A percentile compares a stretch with the other conserved stretches of the same genome.
These are phyloP conservation scores for Halocynthia aurantium DNA, from an alignment of 23 tunicate genomes.

Conservation along the genomic window DNA sequence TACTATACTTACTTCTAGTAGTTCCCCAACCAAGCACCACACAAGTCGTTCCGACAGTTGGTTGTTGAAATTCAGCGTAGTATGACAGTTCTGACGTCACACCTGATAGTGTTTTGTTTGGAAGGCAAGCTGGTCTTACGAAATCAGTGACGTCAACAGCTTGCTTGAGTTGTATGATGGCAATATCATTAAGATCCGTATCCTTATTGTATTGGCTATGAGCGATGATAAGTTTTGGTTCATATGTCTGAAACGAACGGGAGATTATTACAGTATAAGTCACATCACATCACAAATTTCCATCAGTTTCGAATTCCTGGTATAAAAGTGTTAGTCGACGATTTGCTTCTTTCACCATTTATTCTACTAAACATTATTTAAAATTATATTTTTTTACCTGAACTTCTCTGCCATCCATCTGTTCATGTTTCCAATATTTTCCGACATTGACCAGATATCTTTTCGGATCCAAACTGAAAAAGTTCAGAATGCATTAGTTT, in stretches of 20 bases:
- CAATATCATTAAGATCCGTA: slow-evolving; percentile 64
- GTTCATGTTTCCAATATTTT: slow-evolving; percentile 69
- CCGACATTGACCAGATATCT: slow-evolving; percentile 46
- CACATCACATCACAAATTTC: too few species aligned
- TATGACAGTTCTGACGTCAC: neutral
- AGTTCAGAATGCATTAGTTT: neutral
- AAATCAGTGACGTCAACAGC: slow-evolving; percentile 37
- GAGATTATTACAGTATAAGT: too few species aligned
- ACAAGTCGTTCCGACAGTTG: slow-evolving; percentile 39
- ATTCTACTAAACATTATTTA: too few species aligned
- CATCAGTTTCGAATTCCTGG: too few species aligned
- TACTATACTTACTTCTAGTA: slow-evolving; percentile 56
- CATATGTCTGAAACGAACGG: slow-evolving; percentile 33
- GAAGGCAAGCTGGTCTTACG: slow-evolving; percentile 75
- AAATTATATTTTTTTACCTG: slow-evolving; percentile 38
- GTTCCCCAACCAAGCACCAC: slow-evolving; percentile 76
- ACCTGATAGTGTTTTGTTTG: slow-evolving; percentile 18
- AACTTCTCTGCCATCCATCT: slow-evolving; percentile 52
- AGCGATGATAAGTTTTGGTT: slow-evolving; percentile 49
- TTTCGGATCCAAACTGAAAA: neutral
- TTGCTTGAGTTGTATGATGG: slow-evolving; percentile 49
- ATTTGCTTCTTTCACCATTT: too few species aligned
- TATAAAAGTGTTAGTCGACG: too few species aligned
- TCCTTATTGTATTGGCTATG: slow-evolving; percentile 64
- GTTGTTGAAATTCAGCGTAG: slow-evolving; percentile 15